Percentiles rank a stretch among this genome's conserved stretches.
Evolutionary conservation across 92 coral and sea anemone genomes (phyloP).

Genomic region (Heteractis magnifica): DNA sequence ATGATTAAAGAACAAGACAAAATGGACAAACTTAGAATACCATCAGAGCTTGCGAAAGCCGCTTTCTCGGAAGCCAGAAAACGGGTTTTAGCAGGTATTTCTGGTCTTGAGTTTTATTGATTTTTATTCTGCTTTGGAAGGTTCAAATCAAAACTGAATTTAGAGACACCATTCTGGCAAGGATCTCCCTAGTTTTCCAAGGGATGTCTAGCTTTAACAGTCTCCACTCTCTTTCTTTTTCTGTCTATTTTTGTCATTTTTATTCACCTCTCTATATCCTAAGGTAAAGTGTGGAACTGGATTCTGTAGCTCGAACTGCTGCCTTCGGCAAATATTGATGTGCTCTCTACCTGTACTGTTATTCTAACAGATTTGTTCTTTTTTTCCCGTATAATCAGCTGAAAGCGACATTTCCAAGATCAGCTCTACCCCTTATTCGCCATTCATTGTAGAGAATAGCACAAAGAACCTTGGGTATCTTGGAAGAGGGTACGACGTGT

Average conservation of each 20-base stretch:
- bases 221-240: background rate
- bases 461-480: slow-evolving; percentile 4
- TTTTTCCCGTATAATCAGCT: background rate
- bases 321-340: no score
- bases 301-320: no score
- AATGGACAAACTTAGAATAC: background rate
- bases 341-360: no score
- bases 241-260: no score
- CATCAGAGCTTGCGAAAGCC: background rate
- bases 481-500: slow-evolving; percentile 4
- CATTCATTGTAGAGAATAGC: background rate
- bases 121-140: no score
- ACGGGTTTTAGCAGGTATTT: background rate
- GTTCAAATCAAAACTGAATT: no score
- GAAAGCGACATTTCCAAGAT: background rate
- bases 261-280: no score
- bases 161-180: no score
- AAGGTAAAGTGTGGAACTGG: no score
- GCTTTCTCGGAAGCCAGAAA: background rate
- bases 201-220: background rate
- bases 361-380: background rate
- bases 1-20: background rate
- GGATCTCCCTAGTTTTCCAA: no score
- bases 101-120: no score
- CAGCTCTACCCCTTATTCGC: background rate